Evolutionary conservation across 2,888 invertebrate species (phyloP).

Genomic region (Platycheirus rosarum): DNA sequence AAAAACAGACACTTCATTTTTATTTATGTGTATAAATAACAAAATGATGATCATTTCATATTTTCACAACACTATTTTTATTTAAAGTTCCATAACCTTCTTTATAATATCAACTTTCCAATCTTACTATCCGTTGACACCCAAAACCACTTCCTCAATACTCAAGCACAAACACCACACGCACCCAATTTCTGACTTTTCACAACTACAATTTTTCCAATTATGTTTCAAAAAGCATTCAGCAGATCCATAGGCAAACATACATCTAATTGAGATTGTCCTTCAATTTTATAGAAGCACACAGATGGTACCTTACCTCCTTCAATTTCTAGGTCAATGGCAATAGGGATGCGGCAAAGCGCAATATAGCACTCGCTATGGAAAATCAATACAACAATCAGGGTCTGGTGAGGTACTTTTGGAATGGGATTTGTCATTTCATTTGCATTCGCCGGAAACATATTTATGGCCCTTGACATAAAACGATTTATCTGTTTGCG

Average conservation of each 20-base stretch:
- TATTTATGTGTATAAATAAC: no score
- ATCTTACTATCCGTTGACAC: no score
- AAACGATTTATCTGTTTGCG: conserved; percentile 67
- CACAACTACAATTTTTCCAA: not conserved
- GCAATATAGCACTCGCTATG: conserved; percentile 65
- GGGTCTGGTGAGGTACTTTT: conserved; percentile 2
- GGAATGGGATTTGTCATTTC: conserved; percentile 31
- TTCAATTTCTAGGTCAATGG: conserved; percentile 69
- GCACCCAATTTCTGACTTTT: no score
- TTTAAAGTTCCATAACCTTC: no score
- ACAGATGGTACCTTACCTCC: conserved; percentile 42
- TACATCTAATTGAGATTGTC: conserved; percentile 56
- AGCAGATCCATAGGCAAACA: no score
- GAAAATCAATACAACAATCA: conserved; percentile 63
- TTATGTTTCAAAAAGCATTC: not conserved
- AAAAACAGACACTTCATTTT: no score
- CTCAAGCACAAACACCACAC: no score
- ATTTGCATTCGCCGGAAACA: conserved; percentile 51
- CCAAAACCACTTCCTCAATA: no score
- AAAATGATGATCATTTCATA: no score
- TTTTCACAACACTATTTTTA: no score
- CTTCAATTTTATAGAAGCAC: conserved; percentile 58
- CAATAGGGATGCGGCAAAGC: conserved; percentile 48
- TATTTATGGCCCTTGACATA: conserved; percentile 62
- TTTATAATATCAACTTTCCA: no score